Conservation (phyloP, 2,888 invertebrate species). For the Polymixis flavicincta region DNA sequence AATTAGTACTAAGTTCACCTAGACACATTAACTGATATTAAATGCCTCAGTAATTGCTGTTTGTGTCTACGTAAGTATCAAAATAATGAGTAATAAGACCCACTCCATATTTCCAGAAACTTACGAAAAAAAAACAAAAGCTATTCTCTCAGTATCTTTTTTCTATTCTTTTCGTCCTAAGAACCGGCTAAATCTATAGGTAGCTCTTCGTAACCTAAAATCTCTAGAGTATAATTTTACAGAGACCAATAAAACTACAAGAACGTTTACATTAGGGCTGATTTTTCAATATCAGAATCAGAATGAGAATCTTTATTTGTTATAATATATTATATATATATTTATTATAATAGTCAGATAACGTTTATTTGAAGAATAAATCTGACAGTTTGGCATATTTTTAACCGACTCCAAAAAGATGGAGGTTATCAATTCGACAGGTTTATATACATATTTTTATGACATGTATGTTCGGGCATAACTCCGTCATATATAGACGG, state of each 20-base stretch:
- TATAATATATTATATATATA: too few species aligned
- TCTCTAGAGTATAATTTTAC: constrained; percentile 1
- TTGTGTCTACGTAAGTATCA: constrained; percentile 1
- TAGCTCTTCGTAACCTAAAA: not conserved
- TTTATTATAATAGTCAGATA: too few species aligned
- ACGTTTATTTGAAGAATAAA: too few species aligned
- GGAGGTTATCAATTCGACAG: too few species aligned
- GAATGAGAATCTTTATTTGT: too few species aligned
- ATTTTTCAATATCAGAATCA: too few species aligned
- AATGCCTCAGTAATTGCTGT: constrained; percentile 10
- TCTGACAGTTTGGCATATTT: too few species aligned
- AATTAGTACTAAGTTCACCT: constrained; percentile 3
- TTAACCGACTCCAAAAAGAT: too few species aligned
- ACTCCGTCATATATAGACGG: too few species aligned
- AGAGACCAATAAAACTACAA: not conserved
- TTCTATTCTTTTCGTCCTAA: not conserved
- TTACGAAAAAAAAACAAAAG: not conserved
- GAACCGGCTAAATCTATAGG: not conserved
- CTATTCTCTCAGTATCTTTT: not conserved
- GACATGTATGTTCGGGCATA: too few species aligned
- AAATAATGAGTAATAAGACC: constrained; percentile 15
- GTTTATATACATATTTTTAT: too few species aligned
- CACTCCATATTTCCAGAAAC: not conserved
- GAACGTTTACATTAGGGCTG: not conserved
- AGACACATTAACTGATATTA: constrained; percentile 32